Evolutionary conservation across 2,113 vertebrate species (phyloP), one percentile per base, ranked within the genome.

Genomic region (Ptyas mucosa): DNA sequence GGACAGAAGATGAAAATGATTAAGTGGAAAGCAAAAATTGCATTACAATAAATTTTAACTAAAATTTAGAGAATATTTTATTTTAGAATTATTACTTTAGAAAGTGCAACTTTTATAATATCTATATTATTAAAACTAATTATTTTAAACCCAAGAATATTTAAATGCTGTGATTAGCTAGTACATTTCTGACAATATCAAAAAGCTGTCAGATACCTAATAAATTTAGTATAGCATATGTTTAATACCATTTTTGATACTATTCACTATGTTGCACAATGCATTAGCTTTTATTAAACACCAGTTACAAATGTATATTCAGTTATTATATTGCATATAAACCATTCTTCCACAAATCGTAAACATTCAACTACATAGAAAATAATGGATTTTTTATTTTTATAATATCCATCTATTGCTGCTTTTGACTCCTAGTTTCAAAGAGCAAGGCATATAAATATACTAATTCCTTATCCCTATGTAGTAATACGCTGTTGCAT

Each of bases 231-330:
- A 20, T 39, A 20, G 69, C 34, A 81, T 49, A 43, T 49, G 26
- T 94, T 69, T 55, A 88, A 64, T 34, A 26, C 29, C 24, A 90
- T 87, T 90, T 93, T 61, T 87, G 4, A 3, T 49, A 89, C 10
- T 90, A 89, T 43, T 34, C 14, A 24, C 9, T 46, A 88, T 64
- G 8, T 69, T 85, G 94, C 14, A 49, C 8, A n/a, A 20, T 21
- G n/a, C 93, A 49, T 15, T 46, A 24, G 53, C 90, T 52, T 43
- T 11, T 89, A 6, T 91, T 93, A 94, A 39, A 75, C 21, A 46
- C 75, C 1, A 3, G 24, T 26, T 51, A 88, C 7, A 5, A 52
- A 91, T 85, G 49, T 52, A 46, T 91, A 93, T 0, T 0, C 29
- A 94, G 29, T 88, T 8, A 93, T 85, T 57, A 58, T 29, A 51